Percentiles rank a stretch among this genome's conserved stretches.
These are phyloP conservation scores for Clanis bilineata DNA, from an alignment of 2,888 invertebrate species.

Conservation along the genomic window DNA sequence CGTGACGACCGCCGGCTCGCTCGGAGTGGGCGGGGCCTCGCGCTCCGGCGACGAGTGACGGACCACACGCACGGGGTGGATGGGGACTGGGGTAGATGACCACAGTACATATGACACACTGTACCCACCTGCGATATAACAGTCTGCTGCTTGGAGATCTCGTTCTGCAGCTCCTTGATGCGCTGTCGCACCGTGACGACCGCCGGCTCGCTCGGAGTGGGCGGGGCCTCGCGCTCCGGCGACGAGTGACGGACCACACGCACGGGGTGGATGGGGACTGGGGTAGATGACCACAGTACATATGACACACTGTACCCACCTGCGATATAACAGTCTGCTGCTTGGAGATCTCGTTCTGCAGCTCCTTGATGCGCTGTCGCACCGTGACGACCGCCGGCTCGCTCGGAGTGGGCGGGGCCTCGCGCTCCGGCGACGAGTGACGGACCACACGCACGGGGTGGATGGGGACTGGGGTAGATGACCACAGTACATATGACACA, in stretches of 20 bases:
- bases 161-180: constrained; percentile 84
- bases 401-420: too few relatives aligned
- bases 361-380: constrained; percentile 83
- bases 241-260: constrained; percentile 66
- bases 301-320: too few relatives aligned
- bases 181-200: constrained; percentile 81
- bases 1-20: constrained; percentile 57
- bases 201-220: constrained; percentile 53
- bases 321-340: constrained; percentile 95
- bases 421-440: too few relatives aligned
- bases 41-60: constrained; percentile 67
- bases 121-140: too few relatives aligned
- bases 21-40: constrained; percentile 53
- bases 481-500: too few relatives aligned
- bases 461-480: too few relatives aligned
- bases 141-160: constrained; percentile 91
- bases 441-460: too few relatives aligned
- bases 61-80: constrained; percentile 67
- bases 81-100: constrained; percentile 66
- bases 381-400: constrained; percentile 67
- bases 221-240: constrained; percentile 57
- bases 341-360: constrained; percentile 87
- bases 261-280: constrained; percentile 69
- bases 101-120: too few relatives aligned
- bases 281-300: constrained; percentile 65